Percentiles rank a stretch among this genome's conserved stretches.
These are phyloP conservation scores for Pedetes capensis DNA, from an alignment of 2,113 vertebrate genomes.

Conservation along the genomic window DNA sequence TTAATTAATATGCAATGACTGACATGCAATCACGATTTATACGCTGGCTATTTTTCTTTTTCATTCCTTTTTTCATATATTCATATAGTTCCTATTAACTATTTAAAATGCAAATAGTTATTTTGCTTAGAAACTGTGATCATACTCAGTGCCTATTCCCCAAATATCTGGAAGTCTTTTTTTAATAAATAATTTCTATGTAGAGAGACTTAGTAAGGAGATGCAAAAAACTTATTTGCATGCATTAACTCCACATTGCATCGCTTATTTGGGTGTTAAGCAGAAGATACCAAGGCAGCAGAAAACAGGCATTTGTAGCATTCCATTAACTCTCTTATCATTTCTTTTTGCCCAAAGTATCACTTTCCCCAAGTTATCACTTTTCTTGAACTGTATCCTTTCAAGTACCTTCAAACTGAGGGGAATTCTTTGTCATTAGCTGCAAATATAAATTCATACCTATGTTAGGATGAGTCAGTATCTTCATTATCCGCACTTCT, in stretches of 20 bases:
- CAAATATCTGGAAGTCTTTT: conserved; percentile 26
- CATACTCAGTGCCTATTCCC: not conserved
- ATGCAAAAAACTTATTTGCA: not conserved
- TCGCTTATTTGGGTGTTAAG: not conserved
- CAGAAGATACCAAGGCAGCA: not conserved
- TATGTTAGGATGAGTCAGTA: conserved; percentile 98
- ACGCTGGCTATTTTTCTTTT: too few species aligned
- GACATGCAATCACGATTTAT: too few species aligned
- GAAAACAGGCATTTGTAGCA: not conserved
- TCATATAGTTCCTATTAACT: too few species aligned
- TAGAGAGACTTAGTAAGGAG: not conserved
- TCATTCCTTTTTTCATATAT: too few species aligned
- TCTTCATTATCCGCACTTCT: conserved; percentile 99
- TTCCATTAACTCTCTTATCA: not conserved
- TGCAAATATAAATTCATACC: conserved; percentile 83
- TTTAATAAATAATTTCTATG: not conserved
- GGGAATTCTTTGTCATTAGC: not conserved
- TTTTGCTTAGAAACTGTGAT: conserved; percentile 5
- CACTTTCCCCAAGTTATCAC: not conserved
- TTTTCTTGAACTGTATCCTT: not conserved
- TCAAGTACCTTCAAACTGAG: not conserved
- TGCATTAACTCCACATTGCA: not conserved
- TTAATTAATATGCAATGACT: too few species aligned
- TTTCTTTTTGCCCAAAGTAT: not conserved
- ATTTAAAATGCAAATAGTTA: conserved; percentile 19